These are phyloP conservation scores for Zapus hudsonius DNA, from an alignment of 2,113 vertebrate species.

Conservation along the genomic window DNA sequence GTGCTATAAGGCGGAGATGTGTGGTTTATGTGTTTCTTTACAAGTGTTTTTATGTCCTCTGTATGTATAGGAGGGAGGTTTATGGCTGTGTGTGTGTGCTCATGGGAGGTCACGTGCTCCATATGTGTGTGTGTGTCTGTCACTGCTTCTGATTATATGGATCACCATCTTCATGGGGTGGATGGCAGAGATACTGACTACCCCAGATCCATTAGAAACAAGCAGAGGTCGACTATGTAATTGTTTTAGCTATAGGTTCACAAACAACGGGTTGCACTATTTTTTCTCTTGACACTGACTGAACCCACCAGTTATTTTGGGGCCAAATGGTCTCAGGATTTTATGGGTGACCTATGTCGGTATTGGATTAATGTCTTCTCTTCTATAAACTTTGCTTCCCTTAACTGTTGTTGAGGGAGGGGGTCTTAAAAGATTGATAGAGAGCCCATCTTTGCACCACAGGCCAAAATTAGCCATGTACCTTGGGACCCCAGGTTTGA, in stretches of 20 bases:
- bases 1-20: conserved; percentile 10
- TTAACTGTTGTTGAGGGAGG: background rate
- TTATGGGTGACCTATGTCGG: background rate
- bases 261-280: conserved; percentile 53
- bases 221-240: conserved; percentile 25
- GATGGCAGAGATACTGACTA: background rate
- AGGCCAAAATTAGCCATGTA: background rate
- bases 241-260: conserved; percentile 76
- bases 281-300: background rate
- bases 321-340: background rate
- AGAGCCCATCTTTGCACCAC: background rate
- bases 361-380: background rate
- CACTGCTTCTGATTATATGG: background rate
- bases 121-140: background rate
- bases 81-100: background rate
- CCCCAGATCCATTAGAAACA: conserved; percentile 7
- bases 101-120: background rate
- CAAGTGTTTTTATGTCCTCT: conserved; percentile 60
- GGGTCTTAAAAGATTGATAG: background rate
- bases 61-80: conserved; percentile 31
- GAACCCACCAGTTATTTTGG: conserved; percentile 15
- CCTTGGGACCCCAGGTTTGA: background rate
- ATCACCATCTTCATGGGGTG: background rate
- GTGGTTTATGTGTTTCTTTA: conserved; percentile 59
- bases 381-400: background rate